phyloP scores from a whole-genome alignment of 2,888 invertebrate species.

The Aethes cnicana region DNA sequence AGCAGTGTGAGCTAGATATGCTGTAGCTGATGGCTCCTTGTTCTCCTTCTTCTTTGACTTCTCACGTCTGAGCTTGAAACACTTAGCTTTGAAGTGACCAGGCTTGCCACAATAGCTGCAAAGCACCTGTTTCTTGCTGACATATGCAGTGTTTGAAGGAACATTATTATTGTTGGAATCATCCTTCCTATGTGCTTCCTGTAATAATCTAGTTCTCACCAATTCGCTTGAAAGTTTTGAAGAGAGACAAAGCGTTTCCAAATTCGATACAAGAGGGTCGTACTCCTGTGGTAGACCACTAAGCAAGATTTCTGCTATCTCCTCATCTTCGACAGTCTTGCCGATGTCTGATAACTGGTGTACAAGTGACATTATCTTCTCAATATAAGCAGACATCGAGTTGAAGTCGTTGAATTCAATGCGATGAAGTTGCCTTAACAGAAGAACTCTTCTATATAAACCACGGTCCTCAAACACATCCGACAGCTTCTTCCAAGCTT shows the following conservation, averaged over 20 bases:
- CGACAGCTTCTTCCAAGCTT: no score
- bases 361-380: not conserved
- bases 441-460: not conserved
- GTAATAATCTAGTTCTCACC: not conserved
- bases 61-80: not conserved
- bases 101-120: not conserved
- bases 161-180: not conserved
- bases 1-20: not conserved
- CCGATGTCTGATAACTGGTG: not conserved
- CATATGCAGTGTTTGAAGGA: not conserved
- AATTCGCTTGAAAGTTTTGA: not conserved
- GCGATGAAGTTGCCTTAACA: not conserved
- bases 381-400: not conserved
- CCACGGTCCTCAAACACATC: no score
- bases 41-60: not conserved
- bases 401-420: not conserved
- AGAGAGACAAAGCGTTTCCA: not conserved
- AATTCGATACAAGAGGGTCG: not conserved
- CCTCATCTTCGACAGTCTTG: not conserved
- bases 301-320: not conserved
- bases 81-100: not conserved
- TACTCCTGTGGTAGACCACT: not conserved
- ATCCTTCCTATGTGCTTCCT: not conserved
- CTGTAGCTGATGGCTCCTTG: not conserved
- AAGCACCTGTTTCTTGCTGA: not conserved